These are phyloP conservation scores for Drosophila vallismaia DNA, from an alignment of 2,888 invertebrate species.

Conservation along the genomic window DNA sequence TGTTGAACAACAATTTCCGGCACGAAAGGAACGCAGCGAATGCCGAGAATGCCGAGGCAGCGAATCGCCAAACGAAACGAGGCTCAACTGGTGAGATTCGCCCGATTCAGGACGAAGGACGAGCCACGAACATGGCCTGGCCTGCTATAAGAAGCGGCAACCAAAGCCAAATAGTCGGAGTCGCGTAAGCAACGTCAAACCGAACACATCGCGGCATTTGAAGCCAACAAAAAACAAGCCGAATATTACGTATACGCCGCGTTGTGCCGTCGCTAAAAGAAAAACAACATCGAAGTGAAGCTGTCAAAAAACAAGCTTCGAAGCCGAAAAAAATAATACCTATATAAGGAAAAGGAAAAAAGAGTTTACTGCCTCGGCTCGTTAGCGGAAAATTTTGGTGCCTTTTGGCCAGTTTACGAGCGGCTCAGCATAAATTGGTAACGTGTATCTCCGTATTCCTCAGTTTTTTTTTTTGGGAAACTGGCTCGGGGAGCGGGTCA, in stretches of 20 bases:
- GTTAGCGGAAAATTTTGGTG: constrained; percentile 65
- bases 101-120: constrained; percentile 28
- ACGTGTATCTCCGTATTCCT: constrained; percentile 30
- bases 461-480: constrained; percentile 3
- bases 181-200: constrained; percentile 69
- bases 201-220: constrained; percentile 51
- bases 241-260: constrained; percentile 59
- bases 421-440: constrained; percentile 54
- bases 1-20: constrained; percentile 62
- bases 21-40: constrained; percentile 44
- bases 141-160: constrained; percentile 65
- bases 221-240: not conserved
- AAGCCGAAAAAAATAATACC: not conserved
- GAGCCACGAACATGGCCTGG: constrained; percentile 3
- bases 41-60: constrained; percentile 39
- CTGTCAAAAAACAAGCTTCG: not conserved
- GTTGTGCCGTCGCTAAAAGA: constrained; percentile 26
- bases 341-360: constrained; percentile 14
- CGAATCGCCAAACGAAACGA: constrained; percentile 31
- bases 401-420: constrained; percentile 50
- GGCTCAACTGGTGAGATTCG: constrained; percentile 44
- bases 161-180: constrained; percentile 58
- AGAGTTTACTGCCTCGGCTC: constrained; percentile 51
- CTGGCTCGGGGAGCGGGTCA: not conserved
- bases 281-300: constrained; percentile 30